Base-by-base conservation (phyloP, 1,140 invertebrate genomes). In the Lepidurus packardi region DNA sequence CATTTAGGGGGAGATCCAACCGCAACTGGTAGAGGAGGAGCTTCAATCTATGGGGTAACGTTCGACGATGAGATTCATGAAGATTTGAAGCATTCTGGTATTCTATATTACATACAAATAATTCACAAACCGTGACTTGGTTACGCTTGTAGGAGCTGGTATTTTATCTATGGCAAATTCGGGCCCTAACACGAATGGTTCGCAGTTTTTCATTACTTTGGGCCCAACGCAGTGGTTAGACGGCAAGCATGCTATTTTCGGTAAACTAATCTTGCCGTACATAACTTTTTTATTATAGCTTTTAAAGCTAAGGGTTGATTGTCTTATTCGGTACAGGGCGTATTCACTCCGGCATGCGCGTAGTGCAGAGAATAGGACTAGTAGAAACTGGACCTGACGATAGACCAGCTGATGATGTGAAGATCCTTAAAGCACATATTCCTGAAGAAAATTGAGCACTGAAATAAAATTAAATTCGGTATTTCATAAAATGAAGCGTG, bases 121-220 rank as follows among this genome's bases (percentile, higher is more conserved):
- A 76, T 74, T 21, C 7, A 75, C 44, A 44, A 43, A 80, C 25
- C 65, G 74, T 80, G 77, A 80, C 80, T 81, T 81, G 45, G 81
- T 78, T 81, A 80, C 77, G 86, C 16, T 65, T 65, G 74, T 80
- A 91, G 91, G 92, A 78, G 92, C 93, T 81, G 92, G 92, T 47
- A 90, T 94, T 78, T 81, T 93, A 45, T 93, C 92, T 24, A 94
- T 94, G 92, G 92, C 92, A 34, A 98, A 99, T 88, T 93, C 94
- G 77, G 97, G 98, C 0, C 95, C 96, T 3, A 91, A 99, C 83
- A 94, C 94, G 21, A 99, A 99, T 87, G 97, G 97, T 34, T 98
- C 95, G 73, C 98, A 99, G 84, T 99, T 99, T 88, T 99, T 99
- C 83, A 96, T 99, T 34, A 98, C 97, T 0, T 85, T 99, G 79